Base-by-base conservation (phyloP, 1,140 invertebrate species). In the Oryctes rhinoceros region DNA sequence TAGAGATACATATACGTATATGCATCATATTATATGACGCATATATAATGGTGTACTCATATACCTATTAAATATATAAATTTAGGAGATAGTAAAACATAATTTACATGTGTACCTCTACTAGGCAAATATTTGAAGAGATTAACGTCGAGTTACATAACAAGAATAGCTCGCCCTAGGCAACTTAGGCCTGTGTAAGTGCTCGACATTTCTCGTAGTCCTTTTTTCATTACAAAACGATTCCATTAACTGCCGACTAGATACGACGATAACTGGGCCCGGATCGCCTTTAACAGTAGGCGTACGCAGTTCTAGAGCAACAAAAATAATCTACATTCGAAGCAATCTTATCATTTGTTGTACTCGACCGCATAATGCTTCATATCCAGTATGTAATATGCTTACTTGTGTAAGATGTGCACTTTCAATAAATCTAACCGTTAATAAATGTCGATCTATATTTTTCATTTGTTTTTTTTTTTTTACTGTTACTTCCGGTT, bases 341-440 rank as follows among this genome's bases (percentile, higher is more conserved):
- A 13, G 65, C 65, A 35, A 24, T 30, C 20, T 71, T 71, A 37
- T 71, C 13, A 71, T 71, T 24, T 59, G 65, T 71, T 71, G 35
- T 15, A 71, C 13, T 59, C 53, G 13, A 59, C 15, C 5, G 9
- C 39, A 44, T 59, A 59, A 59, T 59, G 53, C 49, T 53, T 15
- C 4, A 53, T 0, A 44, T 44, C 39, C 9, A 44, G 5, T 44
- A 10, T 10, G 9, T 44, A 44, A 44, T 44, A 3, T 44, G 3
- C 13, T 4, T 53, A 13, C 13, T 13, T 53, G n/a, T 15, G n/a
- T n/a, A 59, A 59, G 53, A 59, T 18, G 53, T 59, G 18, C 6
- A 18, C 53, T 44, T 5, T 44, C 39, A 44, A 10, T 44, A 44
- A 44, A 44, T 44, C 9, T 44, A 30, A 2, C 24, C 24, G 24